Percentiles rank a stretch among this genome's conserved stretches.
phyloP scores from a whole-genome alignment of 2,888 invertebrate species.

The Leptopilina myrica region DNA sequence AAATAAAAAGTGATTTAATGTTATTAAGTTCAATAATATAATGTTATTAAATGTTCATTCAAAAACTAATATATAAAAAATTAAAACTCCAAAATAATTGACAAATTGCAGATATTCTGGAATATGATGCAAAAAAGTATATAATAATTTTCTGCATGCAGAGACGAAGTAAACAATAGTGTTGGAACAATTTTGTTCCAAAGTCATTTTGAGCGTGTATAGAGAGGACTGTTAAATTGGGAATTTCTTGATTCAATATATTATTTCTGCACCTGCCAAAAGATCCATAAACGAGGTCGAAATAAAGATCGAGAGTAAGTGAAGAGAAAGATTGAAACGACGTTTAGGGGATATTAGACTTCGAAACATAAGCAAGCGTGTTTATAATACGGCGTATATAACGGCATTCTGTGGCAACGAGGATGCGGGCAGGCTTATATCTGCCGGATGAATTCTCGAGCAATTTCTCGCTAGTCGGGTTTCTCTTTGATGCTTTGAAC shows the following conservation, averaged over 20 bases:
- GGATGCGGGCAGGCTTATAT: constrained; percentile 50
- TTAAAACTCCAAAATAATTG: too few species aligned
- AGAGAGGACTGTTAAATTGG: background rate
- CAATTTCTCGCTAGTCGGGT: constrained; percentile 75
- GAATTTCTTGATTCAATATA: constrained; percentile 34
- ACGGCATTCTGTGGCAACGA: constrained; percentile 54
- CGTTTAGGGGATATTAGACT: constrained; percentile 34
- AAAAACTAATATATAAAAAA: too few species aligned
- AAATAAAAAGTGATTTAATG: too few species aligned
- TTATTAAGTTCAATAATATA: too few species aligned
- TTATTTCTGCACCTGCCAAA: constrained; percentile 34
- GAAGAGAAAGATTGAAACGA: constrained; percentile 38
- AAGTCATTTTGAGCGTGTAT: background rate
- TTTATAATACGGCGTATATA: constrained; percentile 31
- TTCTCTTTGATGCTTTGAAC: constrained; percentile 77
- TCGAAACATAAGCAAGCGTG: constrained; percentile 30
- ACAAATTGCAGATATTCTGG: too few species aligned
- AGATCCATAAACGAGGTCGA: constrained; percentile 35
- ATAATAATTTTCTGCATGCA: background rate
- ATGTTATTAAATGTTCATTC: too few species aligned
- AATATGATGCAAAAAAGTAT: background rate
- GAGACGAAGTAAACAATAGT: background rate
- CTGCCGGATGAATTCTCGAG: constrained; percentile 72
- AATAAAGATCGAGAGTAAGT: constrained; percentile 25
- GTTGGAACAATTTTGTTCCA: constrained; percentile 1